A percentile compares a stretch with the other conserved stretches of the same genome.
Evolutionary conservation across 2,888 invertebrate genomes (phyloP).

Genomic region (Agriotes lineatus): DNA sequence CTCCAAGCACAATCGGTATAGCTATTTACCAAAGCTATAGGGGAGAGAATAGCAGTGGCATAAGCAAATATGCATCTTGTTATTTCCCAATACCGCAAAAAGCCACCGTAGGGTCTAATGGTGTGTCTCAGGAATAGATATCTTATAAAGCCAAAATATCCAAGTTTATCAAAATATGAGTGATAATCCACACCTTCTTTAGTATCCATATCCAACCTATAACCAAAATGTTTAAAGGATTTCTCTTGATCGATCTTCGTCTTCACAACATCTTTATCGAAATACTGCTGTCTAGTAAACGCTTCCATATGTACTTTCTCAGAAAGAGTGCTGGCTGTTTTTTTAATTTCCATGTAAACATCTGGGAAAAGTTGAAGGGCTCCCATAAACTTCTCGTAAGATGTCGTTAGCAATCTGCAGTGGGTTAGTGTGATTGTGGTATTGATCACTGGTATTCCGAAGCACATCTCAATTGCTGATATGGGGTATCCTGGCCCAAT

Average conservation of each 20-base stretch:
- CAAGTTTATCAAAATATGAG: conserved; percentile 17
- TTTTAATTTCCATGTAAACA: conserved; percentile 64
- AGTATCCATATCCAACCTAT: background rate
- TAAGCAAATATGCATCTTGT: conserved; percentile 43
- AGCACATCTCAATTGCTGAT: conserved; percentile 47
- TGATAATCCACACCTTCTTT: conserved; percentile 26
- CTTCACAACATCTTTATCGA: background rate
- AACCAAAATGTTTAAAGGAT: conserved; percentile 33
- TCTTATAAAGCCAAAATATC: conserved; percentile 15
- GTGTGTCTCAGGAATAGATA: conserved; percentile 43
- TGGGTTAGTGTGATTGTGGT: conserved; percentile 49
- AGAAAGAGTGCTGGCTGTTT: background rate
- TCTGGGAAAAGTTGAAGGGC: conserved; percentile 60
- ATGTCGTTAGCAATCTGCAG: conserved; percentile 43
- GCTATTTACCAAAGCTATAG: conserved; percentile 30
- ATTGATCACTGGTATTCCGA: conserved; percentile 46
- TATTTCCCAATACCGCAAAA: conserved; percentile 51
- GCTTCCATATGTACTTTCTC: background rate
- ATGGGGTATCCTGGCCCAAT: conserved; percentile 42
- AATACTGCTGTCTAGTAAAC: background rate
- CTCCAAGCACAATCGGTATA: conserved; percentile 16
- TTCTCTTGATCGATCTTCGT: background rate
- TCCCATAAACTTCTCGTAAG: conserved; percentile 31
- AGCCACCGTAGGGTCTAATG: conserved; percentile 45
- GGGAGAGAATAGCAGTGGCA: conserved; percentile 39